These are phyloP conservation scores for Pyxicephalus adspersus DNA, from an alignment of 2,113 vertebrate genomes.

Conservation along the genomic window DNA sequence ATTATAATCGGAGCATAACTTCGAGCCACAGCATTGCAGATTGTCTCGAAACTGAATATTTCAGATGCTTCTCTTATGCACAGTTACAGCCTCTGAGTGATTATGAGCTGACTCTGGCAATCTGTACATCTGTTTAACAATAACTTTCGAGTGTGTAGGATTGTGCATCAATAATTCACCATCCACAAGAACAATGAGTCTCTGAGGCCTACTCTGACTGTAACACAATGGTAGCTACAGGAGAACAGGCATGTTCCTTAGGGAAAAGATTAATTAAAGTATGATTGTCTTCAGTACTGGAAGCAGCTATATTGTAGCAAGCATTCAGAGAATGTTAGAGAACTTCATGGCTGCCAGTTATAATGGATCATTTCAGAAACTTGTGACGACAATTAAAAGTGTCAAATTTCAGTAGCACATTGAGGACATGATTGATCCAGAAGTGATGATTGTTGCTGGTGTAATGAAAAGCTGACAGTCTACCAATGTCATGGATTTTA, in stretches of 20 bases:
- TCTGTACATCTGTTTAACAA: constrained; percentile 25
- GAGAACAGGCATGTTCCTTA: neutral
- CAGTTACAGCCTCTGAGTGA: constrained; percentile 14
- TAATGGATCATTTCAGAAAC: too few relatives aligned
- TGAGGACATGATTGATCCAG: too few relatives aligned
- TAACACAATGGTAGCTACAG: constrained; percentile 8
- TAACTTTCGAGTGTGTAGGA: neutral
- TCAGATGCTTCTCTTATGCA: constrained; percentile 4
- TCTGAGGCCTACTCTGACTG: constrained; percentile 10
- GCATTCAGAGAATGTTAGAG: too few relatives aligned
- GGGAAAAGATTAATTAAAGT: neutral
- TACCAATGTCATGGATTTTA: too few relatives aligned
- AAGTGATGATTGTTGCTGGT: too few relatives aligned
- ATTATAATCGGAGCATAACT: too few relatives aligned
- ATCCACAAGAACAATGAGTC: constrained; percentile 29
- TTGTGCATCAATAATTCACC: constrained; percentile 42
- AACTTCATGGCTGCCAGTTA: too few relatives aligned
- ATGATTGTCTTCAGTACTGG: neutral
- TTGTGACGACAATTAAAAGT: too few relatives aligned
- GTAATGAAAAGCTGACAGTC: too few relatives aligned
- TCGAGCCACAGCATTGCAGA: neutral
- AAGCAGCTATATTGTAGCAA: neutral
- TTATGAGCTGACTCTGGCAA: constrained; percentile 1
- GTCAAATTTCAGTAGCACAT: too few relatives aligned
- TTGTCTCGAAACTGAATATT: constrained; percentile 17